Conservation (phyloP, 2,113 vertebrate species). For the Phylloscopus whistleri region DNA sequence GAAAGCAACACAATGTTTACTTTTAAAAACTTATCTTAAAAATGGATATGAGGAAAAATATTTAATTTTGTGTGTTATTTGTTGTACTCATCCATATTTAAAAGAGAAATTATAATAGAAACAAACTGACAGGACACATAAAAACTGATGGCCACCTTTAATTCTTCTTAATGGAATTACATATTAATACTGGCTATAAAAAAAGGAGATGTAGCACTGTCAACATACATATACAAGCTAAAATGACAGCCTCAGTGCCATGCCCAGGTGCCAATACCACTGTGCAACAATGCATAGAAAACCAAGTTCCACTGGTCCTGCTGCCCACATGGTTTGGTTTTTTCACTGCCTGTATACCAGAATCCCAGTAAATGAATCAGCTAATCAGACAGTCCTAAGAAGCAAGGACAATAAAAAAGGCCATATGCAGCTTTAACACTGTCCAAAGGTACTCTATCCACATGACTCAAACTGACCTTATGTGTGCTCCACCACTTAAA, state of each 20-base stretch:
- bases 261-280: background rate
- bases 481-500: background rate
- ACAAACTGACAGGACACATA: background rate
- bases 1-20: background rate
- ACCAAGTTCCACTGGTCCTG: background rate
- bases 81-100: background rate
- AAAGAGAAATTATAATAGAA: background rate
- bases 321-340: background rate
- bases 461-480: background rate
- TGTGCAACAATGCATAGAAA: background rate
- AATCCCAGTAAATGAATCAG: background rate
- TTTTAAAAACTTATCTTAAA: background rate
- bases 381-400: background rate
- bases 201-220: background rate
- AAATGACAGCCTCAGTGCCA: background rate
- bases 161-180: background rate
- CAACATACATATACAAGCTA: background rate
- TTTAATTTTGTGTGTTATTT: background rate
- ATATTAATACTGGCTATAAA: background rate
- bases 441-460: background rate
- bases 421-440: background rate
- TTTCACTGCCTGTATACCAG: background rate
- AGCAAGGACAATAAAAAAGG: background rate
- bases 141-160: background rate
- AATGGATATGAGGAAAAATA: background rate